These are phyloP conservation scores for Barnardius zonarius DNA, from an alignment of 2,113 vertebrate genomes.

Conservation along the genomic window DNA sequence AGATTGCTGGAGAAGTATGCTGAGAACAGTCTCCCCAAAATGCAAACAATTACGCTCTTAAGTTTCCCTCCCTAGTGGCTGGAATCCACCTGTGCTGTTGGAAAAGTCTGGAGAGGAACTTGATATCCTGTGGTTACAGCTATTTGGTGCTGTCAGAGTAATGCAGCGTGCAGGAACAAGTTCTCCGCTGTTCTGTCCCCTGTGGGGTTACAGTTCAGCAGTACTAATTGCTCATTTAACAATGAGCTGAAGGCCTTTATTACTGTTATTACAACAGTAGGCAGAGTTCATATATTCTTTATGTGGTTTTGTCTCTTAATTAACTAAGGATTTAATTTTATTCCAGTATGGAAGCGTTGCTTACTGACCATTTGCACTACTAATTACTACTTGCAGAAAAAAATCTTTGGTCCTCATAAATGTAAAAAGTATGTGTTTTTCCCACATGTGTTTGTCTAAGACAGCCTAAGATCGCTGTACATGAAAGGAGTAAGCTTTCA, in stretches of 20 bases:
- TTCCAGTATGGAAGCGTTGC: neutral
- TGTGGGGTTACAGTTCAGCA: neutral
- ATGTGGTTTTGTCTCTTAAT: slow-evolving; percentile 2
- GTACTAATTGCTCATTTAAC: slow-evolving; percentile 38
- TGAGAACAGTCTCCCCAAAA: neutral
- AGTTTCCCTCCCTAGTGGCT: neutral
- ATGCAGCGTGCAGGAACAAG: neutral
- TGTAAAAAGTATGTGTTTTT: neutral
- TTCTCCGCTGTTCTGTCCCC: neutral
- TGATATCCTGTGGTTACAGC: neutral
- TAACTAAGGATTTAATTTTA: slow-evolving; percentile 15
- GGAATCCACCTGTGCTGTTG: neutral
- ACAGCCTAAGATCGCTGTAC: neutral
- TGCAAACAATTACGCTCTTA: neutral
- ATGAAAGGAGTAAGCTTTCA: neutral
- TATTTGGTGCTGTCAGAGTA: neutral
- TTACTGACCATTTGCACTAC: neutral
- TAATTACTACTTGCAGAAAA: neutral
- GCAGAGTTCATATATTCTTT: slow-evolving; percentile 5
- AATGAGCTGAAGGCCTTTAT: neutral
- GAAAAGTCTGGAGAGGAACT: neutral
- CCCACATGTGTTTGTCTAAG: neutral
- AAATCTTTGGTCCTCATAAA: neutral
- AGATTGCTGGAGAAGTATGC: neutral
- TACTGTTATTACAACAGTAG: neutral